Conservation (phyloP, 53 echinoderm and acorn worm species). For the Mesocentrotus franciscanus region DNA sequence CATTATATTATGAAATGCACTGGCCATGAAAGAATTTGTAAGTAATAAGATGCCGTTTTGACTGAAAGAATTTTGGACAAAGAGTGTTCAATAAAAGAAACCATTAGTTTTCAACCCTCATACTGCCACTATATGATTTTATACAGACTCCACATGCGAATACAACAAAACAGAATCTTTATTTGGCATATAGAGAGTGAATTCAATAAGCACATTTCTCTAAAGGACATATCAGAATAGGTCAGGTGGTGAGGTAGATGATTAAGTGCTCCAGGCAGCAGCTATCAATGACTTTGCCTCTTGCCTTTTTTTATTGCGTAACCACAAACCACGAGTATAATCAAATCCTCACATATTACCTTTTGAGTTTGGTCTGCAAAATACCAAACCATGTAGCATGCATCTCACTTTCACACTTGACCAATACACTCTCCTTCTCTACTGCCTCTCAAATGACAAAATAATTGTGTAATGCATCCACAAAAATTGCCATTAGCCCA, state of each 20-base stretch:
- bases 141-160: too few species aligned
- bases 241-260: too few species aligned
- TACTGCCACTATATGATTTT: too few species aligned
- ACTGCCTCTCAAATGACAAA: neutral
- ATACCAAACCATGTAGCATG: neutral
- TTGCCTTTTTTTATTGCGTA: neutral
- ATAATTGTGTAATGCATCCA: neutral
- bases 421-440: neutral
- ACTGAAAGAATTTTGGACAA: neutral
- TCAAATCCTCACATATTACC: neutral
- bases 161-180: too few species aligned
- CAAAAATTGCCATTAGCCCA: neutral
- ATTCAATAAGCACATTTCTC: too few species aligned
- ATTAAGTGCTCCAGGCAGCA: too few species aligned
- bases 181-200: too few species aligned
- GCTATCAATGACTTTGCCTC: neutral
- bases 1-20: neutral
- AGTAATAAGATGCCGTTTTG: too few species aligned
- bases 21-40: too few species aligned
- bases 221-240: too few species aligned
- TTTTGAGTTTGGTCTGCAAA: neutral
- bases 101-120: too few species aligned
- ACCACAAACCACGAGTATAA: neutral
- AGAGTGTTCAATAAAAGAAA: neutral
- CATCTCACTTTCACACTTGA: neutral